Conservation (phyloP, 1,140 invertebrate species). For the Euglossa dilemma region DNA sequence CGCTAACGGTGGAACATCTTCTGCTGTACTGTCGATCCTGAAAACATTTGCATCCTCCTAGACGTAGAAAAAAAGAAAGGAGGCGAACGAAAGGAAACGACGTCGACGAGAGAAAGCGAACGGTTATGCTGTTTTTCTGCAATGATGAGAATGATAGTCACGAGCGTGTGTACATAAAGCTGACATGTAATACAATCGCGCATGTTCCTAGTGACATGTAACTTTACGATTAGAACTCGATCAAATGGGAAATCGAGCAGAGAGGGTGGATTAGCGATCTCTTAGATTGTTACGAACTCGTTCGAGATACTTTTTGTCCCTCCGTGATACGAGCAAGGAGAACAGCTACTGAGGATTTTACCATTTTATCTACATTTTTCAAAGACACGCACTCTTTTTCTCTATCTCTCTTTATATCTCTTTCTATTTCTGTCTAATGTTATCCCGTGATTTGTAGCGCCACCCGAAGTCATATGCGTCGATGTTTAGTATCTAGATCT, state of each 20-base stretch:
- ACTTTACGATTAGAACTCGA: not conserved
- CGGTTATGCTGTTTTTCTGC: not conserved
- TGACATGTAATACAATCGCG: not conserved
- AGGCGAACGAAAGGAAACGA: not conserved
- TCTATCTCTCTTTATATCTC: conserved; percentile 53
- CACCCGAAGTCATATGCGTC: conserved; percentile 39
- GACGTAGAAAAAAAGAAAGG: not conserved
- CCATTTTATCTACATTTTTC: conserved; percentile 57
- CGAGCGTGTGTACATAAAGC: no score
- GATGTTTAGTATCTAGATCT: conserved; percentile 25
- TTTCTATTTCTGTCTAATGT: conserved; percentile 49
- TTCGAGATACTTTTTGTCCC: conserved; percentile 39
- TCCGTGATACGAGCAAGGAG: conserved; percentile 43
- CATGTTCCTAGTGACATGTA: not conserved
- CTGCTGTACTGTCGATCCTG: no score
- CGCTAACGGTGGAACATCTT: not conserved
- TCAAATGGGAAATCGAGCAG: conserved; percentile 29
- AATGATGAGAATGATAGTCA: not conserved
- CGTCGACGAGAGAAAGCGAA: not conserved
- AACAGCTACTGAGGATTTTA: conserved; percentile 34
- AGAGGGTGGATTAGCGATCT: conserved; percentile 44
- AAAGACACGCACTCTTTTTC: conserved; percentile 53
- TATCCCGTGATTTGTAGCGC: conserved; percentile 31
- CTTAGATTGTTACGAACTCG: conserved; percentile 54
- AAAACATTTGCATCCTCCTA: not conserved